Percentiles rank a stretch among this genome's conserved stretches.
Evolutionary conservation across 2,888 invertebrate species (phyloP).

Genomic region (Dolichopus griseipennis): DNA sequence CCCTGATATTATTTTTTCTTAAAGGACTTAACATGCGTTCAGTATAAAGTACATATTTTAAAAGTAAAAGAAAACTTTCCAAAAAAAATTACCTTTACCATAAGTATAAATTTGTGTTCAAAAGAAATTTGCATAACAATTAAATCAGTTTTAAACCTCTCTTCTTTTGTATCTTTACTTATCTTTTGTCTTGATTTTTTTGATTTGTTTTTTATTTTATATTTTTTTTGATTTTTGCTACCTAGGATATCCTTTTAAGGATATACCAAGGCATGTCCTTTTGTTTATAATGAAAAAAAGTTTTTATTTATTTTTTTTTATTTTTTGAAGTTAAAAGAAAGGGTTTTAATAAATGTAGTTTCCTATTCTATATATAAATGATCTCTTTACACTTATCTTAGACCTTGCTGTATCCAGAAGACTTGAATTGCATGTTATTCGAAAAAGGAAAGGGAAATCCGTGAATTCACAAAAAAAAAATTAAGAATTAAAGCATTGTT

Average conservation of each 20-base stretch:
- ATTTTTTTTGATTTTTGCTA: neutral
- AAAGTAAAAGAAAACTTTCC: neutral
- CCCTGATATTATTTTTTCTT: no score
- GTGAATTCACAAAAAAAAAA: no score
- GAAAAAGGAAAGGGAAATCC: no score
- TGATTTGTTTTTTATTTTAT: no score
- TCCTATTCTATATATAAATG: no score
- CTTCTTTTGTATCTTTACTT: neutral
- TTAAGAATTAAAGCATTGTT: no score
- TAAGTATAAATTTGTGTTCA: neutral
- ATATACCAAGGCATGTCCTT: neutral
- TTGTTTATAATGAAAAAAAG: neutral
- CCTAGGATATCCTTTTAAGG: neutral
- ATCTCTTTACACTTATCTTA: neutral
- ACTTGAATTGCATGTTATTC: no score
- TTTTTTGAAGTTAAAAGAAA: neutral
- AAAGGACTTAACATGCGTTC: neutral
- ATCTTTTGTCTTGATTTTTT: neutral
- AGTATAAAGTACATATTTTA: neutral
- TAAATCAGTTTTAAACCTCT: neutral
- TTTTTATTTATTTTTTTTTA: neutral
- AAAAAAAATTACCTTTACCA: neutral
- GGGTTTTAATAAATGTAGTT: neutral
- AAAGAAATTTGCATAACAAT: constrained; percentile 1
- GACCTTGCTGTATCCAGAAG: no score